phyloP scores from a whole-genome alignment of 2,113 vertebrate genomes.

The Toxotes jaculatrix region DNA sequence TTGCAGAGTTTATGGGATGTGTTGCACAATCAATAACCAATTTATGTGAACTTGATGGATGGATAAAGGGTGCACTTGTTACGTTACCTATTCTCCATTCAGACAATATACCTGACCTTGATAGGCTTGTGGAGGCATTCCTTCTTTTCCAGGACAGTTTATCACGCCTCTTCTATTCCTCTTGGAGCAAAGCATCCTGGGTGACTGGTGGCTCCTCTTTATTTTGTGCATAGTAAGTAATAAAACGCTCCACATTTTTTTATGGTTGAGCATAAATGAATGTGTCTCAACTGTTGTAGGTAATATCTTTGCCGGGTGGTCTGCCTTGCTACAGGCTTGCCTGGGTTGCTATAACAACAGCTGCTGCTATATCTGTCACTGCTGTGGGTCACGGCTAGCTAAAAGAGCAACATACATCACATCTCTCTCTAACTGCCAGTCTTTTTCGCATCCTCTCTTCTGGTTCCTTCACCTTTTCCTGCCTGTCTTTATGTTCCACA shows the following conservation, averaged over 20 bases:
- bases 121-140: not conserved
- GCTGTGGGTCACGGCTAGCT: conserved; percentile 62
- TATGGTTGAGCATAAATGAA: conserved; percentile 29
- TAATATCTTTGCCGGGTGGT: conserved; percentile 53
- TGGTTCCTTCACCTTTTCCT: conserved; percentile 4
- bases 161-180: conserved; percentile 1
- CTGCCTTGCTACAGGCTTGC: conserved; percentile 55
- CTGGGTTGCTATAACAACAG: conserved; percentile 79
- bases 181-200: not conserved
- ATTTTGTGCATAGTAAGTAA: not conserved
- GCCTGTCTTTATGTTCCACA: conserved; percentile 15
- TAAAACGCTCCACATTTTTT: conserved; percentile 22
- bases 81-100: conserved; percentile 30
- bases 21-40: conserved; percentile 77
- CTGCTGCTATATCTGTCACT: conserved; percentile 71
- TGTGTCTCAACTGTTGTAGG: conserved; percentile 27
- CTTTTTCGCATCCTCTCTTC: conserved; percentile 6
- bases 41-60: conserved; percentile 73
- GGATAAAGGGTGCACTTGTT: conserved; percentile 40
- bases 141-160: not conserved
- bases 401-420: conserved; percentile 71
- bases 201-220: not conserved
- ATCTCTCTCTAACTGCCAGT: conserved; percentile 36
- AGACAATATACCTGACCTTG: conserved; percentile 47
- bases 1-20: conserved; percentile 62